Percentiles rank a stretch among this genome's conserved stretches.
phyloP scores from a whole-genome alignment of 2,113 vertebrate species.

The Gallinago paraguaiae region DNA sequence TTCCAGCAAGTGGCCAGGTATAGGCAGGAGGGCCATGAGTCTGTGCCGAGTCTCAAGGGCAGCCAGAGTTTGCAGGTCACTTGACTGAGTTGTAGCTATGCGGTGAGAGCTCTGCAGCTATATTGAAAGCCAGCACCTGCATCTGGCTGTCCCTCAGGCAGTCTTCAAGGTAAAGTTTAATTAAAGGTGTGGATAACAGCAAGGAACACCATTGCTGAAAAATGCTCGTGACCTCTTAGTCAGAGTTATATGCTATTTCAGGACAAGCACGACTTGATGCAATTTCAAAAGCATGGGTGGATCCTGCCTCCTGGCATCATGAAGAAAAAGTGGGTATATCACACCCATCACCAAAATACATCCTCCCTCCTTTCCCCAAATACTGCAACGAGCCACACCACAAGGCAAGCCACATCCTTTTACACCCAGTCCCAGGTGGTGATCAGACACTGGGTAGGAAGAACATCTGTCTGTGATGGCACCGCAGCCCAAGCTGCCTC shows the following conservation, averaged over 20 bases:
- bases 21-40: background rate
- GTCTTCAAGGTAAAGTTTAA: slow-evolving; percentile 13
- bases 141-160: background rate
- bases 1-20: background rate
- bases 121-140: background rate
- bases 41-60: background rate
- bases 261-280: background rate
- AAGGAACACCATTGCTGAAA: background rate
- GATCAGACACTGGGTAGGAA: background rate
- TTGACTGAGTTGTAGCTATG: background rate
- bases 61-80: background rate
- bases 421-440: background rate
- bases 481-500: background rate
- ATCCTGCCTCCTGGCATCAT: background rate
- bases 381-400: background rate
- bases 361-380: background rate
- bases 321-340: background rate
- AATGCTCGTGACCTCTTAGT: background rate
- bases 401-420: background rate
- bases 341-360: background rate
- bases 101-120: background rate
- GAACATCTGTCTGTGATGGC: fast-evolving
- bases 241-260: background rate
- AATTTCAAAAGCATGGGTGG: background rate
- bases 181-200: background rate